Base-by-base conservation (phyloP, 2,888 invertebrate species). In the Agrochola litura region DNA sequence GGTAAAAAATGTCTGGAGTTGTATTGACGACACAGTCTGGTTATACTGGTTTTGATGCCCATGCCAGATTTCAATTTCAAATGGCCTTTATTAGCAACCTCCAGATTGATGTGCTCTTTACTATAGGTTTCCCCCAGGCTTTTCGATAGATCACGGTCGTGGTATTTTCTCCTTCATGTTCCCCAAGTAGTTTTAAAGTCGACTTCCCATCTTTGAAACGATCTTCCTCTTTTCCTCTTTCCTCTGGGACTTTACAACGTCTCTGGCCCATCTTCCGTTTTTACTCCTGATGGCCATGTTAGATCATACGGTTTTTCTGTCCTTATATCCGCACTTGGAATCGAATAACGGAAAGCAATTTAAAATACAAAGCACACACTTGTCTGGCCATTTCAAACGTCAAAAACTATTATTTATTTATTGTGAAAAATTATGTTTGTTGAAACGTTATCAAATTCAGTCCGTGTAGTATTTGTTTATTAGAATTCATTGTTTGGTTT, bases 381-480 rank as follows among this genome's bases (percentile, higher is more conserved):
- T 19, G 16, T 30, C 9, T 30, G 52, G 37, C 30, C 30, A 54
- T 63, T 30, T 58, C 30, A 41, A 58, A 46, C 19, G 22, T 25
- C 25, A 30, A 72, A 81, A 46, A 64, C 19, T 12, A 81, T 61
- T 22, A 52, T 81, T 41, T 73, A 72, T 66, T 46, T 46, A 30
- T 61, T 41, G 66, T 14, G n/a, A 49, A 63, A 79, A 49, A 19
- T 61, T 54, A 14, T 54, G 30, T 52, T 25, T 60, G 41, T 54
- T 52, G 19, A 60, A 61, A 49, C 14, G 52, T 73, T 82, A 41
- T 76, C 61, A 67, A 73, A 85, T 85, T 73, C 63, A 63, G 46
- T 74, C 22, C n/a, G 56, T 64, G 43, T 72, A 61, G 41, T 84
- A 66, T 84, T 81, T 81, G 72, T 76, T 73, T 72, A 85, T 85